Evolutionary conservation across 2,113 vertebrate species (phyloP).

Genomic region (Toxotes chatareus): DNA sequence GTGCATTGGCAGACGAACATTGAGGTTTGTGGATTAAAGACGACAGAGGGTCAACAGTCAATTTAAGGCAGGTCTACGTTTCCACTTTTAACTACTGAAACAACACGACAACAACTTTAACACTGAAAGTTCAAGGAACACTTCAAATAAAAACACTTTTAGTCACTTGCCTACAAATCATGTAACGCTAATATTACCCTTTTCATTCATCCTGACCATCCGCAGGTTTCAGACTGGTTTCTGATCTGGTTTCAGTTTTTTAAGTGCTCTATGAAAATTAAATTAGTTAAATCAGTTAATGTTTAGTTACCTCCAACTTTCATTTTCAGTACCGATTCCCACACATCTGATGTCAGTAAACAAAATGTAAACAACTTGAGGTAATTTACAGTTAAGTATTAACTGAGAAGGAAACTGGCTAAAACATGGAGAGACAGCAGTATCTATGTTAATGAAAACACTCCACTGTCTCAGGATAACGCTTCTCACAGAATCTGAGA

Average conservation of each 20-base stretch:
- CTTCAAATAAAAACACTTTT: slow-evolving; percentile 16
- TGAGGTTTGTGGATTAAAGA: slow-evolving; percentile 50
- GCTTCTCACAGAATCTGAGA: too few relatives aligned
- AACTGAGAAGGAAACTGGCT: too few relatives aligned
- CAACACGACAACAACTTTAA: neutral
- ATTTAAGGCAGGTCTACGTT: slow-evolving; percentile 65
- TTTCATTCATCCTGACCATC: too few relatives aligned
- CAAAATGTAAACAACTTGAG: slow-evolving; percentile 11
- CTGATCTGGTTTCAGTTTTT: neutral
- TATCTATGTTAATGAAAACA: too few relatives aligned
- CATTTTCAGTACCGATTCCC: too few relatives aligned
- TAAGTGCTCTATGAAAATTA: neutral
- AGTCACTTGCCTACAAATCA: neutral
- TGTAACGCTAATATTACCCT: too few relatives aligned
- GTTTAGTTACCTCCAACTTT: too few relatives aligned
- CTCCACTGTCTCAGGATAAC: too few relatives aligned
- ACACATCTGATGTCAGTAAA: neutral
- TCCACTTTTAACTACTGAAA: slow-evolving; percentile 15
- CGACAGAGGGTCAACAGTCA: neutral
- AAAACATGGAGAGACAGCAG: too few relatives aligned
- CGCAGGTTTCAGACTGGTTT: too few relatives aligned
- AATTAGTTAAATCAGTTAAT: too few relatives aligned
- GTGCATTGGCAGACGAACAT: slow-evolving; percentile 63
- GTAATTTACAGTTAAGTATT: neutral
- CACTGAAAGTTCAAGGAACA: slow-evolving; percentile 34